These are phyloP conservation scores for Synanthedon tipuliformis DNA, from an alignment of 2,888 invertebrate species.

Conservation along the genomic window DNA sequence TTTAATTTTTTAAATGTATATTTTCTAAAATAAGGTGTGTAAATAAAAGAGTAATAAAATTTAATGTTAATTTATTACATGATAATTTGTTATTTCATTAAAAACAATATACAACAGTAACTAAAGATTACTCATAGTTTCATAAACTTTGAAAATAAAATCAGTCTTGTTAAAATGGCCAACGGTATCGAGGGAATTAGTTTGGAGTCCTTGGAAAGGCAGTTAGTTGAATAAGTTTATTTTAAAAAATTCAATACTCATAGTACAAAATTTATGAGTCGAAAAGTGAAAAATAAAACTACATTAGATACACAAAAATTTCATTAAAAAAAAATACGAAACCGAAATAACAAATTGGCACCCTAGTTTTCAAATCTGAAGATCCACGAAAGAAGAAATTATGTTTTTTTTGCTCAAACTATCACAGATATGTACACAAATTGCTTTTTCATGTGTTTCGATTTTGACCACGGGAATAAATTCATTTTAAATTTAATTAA, in stretches of 20 bases:
- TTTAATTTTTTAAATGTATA: not conserved
- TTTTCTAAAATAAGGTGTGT: not conserved
- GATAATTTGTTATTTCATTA: conserved; percentile 62
- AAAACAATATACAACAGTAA: conserved; percentile 66
- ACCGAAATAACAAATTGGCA: conserved; percentile 48
- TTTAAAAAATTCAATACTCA: too few relatives aligned
- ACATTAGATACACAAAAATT: conserved; percentile 42
- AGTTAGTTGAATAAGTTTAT: conserved; percentile 5
- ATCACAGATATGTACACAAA: conserved; percentile 42
- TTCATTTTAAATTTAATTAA: too few relatives aligned
- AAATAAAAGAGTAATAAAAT: conserved; percentile 19
- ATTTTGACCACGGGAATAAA: too few relatives aligned
- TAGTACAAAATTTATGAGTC: too few relatives aligned
- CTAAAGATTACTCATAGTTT: conserved; percentile 61
- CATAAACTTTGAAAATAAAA: conserved; percentile 61
- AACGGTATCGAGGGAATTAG: conserved; percentile 45
- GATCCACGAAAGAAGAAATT: not conserved
- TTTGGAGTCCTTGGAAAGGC: conserved; percentile 40
- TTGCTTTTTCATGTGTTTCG: conserved; percentile 1
- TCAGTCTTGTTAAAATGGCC: conserved; percentile 73
- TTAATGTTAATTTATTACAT: conserved; percentile 68
- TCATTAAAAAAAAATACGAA: conserved; percentile 4
- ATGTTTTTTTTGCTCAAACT: conserved; percentile 8
- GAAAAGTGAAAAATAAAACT: conserved; percentile 34
- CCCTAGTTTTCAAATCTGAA: conserved; percentile 15